phyloP scores from a whole-genome alignment of 2,113 vertebrate genomes.

The Caretta caretta region DNA sequence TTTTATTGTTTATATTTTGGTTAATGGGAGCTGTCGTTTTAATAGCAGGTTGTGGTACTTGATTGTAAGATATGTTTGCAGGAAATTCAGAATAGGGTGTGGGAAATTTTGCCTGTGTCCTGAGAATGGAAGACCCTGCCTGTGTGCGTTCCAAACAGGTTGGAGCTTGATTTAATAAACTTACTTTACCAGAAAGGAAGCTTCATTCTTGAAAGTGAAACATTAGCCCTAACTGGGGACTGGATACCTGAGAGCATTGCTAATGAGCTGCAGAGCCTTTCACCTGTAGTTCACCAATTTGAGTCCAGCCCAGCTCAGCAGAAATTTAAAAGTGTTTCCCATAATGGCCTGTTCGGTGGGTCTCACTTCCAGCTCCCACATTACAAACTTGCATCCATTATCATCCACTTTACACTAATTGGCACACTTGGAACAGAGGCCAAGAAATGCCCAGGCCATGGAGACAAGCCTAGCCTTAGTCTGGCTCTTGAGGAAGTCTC shows the following conservation, averaged over 20 bases:
- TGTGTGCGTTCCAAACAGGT: slow-evolving; percentile 26
- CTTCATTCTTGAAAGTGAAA: neutral
- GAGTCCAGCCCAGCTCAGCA: slow-evolving; percentile 27
- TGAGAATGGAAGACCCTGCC: neutral
- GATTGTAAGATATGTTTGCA: neutral
- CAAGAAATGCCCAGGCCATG: neutral
- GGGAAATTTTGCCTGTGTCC: neutral
- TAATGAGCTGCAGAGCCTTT: slow-evolving; percentile 4
- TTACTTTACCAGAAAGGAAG: neutral
- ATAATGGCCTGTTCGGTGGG: neutral
- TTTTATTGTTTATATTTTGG: neutral
- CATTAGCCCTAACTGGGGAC: neutral
- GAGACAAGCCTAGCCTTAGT: neutral
- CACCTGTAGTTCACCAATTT: neutral
- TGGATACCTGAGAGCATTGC: slow-evolving; percentile 31
- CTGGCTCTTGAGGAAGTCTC: neutral
- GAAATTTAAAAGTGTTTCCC: slow-evolving; percentile 17
- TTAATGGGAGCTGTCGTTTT: neutral
- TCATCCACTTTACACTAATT: neutral
- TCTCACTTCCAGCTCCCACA: neutral
- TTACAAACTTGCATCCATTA: neutral
- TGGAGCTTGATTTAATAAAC: slow-evolving; percentile 48
- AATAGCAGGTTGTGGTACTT: neutral
- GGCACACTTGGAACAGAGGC: neutral
- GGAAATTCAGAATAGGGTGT: neutral